Evolutionary conservation across 2,888 invertebrate species (phyloP).

Genomic region (Stenurella melanura): DNA sequence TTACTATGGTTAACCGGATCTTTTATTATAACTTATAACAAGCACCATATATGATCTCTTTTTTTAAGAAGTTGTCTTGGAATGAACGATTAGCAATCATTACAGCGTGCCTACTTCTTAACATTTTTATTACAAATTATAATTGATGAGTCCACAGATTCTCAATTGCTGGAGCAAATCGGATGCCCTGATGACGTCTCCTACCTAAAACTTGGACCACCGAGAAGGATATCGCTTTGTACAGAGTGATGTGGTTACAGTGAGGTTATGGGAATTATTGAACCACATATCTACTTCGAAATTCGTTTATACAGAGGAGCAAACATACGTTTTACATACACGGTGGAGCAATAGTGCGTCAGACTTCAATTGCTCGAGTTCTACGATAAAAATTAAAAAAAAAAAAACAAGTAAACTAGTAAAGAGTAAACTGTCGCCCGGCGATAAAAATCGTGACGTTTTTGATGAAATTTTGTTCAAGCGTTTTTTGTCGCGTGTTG

Average conservation of each 20-base stretch:
- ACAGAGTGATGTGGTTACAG: not conserved
- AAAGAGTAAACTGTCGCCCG: too few species aligned
- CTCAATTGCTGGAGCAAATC: not conserved
- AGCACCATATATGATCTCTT: constrained; percentile 3
- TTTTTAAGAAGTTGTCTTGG: constrained; percentile 10
- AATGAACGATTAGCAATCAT: not conserved
- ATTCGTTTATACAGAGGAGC: too few species aligned
- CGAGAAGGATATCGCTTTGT: not conserved
- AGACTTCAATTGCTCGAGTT: too few species aligned
- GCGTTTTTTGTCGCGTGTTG: too few species aligned
- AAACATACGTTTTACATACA: too few species aligned
- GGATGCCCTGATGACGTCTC: not conserved
- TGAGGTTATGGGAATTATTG: too few species aligned
- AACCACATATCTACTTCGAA: too few species aligned
- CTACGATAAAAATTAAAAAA: too few species aligned
- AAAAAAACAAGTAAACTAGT: too few species aligned
- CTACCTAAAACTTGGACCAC: not conserved
- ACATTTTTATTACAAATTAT: constrained; percentile 11
- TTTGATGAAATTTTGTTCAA: too few species aligned
- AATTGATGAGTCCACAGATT: constrained; percentile 20
- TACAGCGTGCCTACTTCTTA: constrained; percentile 7
- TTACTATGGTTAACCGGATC: constrained; percentile 16
- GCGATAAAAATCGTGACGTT: too few species aligned
- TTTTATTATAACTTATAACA: not conserved
- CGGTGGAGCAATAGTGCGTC: too few species aligned